Base-by-base conservation (phyloP, 2,888 invertebrate genomes). In the Epinotia brunnichana region DNA sequence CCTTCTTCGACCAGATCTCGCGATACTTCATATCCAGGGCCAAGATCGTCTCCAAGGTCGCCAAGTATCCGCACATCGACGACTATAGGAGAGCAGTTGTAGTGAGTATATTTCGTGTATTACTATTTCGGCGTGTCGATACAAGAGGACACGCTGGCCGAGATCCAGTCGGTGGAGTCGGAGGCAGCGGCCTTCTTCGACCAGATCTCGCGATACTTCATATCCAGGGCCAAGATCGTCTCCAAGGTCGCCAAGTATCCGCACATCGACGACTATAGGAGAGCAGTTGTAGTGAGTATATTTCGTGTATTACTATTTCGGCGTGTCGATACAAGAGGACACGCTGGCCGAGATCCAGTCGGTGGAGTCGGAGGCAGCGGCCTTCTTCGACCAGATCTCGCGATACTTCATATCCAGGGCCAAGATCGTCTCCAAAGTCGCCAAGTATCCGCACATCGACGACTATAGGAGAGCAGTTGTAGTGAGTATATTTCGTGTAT, bases 51-150 rank as follows among this genome's bases (percentile, higher is more conserved):
- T 97, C 97, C 17, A 97, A 97, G 92, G 98, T 99, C 74, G 98
- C 98, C 61, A 99, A 99, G 92, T 99, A 99, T 89, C 99, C 99
- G 72, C 98, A 98, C 86, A 97, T 99, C 86, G 97, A 97, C 76
- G 99, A 99, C 88, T 99, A 99, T 87, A 94, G 99, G 81, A 95
- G 97, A 87, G 97, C 99, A 29, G 97, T 99, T 7, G 94, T 94
- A 88, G 94, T 94, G 76, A n/a, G n/a, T n/a, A n/a, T n/a, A n/a
- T n/a, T n/a, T n/a, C n/a, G n/a, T n/a, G n/a, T n/a, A n/a, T n/a
- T n/a, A 99, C 91, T 99, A 99, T 88, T 99, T 99, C 91, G 99
- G 99, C 59, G 99, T 99, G 2, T 98, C 98, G 73, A 98, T 99
- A 86, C 99, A 99, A 94, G 99, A 99, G 90, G 99, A 99, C 85